Evolutionary conservation across 2,888 invertebrate genomes (phyloP).

Genomic region (Conus canariensis): DNA sequence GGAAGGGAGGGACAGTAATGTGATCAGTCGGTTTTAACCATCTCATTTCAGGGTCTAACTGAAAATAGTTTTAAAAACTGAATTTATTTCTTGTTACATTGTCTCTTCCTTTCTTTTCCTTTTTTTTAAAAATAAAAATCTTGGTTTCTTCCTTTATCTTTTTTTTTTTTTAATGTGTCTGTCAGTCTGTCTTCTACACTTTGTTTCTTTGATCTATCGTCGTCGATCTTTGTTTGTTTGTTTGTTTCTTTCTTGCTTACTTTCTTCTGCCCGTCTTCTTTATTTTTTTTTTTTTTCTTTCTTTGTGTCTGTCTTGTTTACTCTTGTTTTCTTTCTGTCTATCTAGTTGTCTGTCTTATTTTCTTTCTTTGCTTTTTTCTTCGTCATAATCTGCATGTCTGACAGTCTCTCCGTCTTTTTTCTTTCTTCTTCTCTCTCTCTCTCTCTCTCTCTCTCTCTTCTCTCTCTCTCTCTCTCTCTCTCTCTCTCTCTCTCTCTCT

Average conservation of each 20-base stretch:
- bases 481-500: too few relatives aligned
- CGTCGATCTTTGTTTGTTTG: not conserved
- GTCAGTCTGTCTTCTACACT: not conserved
- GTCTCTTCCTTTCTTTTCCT: too few relatives aligned
- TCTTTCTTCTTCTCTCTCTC: not conserved
- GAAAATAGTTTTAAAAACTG: too few relatives aligned
- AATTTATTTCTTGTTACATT: too few relatives aligned
- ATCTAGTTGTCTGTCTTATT: not conserved
- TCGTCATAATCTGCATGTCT: not conserved
- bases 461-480: too few relatives aligned
- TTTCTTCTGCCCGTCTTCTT: not conserved
- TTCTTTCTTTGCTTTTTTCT: not conserved
- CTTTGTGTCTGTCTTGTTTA: too few relatives aligned
- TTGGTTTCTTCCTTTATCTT: too few relatives aligned
- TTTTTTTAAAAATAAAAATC: too few relatives aligned
- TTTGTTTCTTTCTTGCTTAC: not conserved
- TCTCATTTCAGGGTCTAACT: too few relatives aligned
- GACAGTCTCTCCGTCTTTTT: not conserved
- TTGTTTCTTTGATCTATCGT: not conserved
- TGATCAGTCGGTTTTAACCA: too few relatives aligned
- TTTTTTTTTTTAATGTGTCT: not conserved
- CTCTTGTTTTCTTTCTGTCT: not conserved
- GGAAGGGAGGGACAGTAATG: too few relatives aligned
- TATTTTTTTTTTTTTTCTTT: not conserved
- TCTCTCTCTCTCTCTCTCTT: too few relatives aligned